Evolutionary conservation across 2,888 invertebrate species (phyloP).

Genomic region (Zaprionus bogoriensis): DNA sequence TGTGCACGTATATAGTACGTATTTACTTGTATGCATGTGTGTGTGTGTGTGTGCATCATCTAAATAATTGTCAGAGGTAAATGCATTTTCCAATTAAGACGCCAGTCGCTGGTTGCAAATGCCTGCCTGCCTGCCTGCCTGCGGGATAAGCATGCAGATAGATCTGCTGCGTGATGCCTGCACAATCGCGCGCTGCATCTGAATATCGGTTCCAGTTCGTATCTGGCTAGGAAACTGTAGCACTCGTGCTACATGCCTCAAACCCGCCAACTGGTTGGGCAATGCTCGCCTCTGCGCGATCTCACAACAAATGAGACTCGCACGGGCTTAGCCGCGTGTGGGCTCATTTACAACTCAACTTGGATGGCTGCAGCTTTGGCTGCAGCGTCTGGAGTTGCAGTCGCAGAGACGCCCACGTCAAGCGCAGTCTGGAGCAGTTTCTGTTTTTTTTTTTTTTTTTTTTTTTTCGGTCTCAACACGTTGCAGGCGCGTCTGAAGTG

Average conservation of each 20-base stretch:
- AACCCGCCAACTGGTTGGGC: slow-evolving; percentile 43
- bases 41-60: slow-evolving; percentile 36
- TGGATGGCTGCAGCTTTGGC: slow-evolving; percentile 32
- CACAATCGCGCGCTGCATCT: not conserved
- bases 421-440: not conserved
- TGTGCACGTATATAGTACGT: not conserved
- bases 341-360: slow-evolving; percentile 75
- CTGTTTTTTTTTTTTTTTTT: not conserved
- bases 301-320: too few relatives aligned
- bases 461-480: not conserved
- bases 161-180: slow-evolving; percentile 3
- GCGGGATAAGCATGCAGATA: slow-evolving; percentile 27
- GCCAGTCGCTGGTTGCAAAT: slow-evolving; percentile 43
- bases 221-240: not conserved
- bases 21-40: not conserved
- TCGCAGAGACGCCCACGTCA: slow-evolving; percentile 51
- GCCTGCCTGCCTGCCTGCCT: slow-evolving; percentile 44
- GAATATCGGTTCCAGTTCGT: not conserved
- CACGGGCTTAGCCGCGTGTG: slow-evolving; percentile 63
- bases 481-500: slow-evolving; percentile 56
- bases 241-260: too few relatives aligned
- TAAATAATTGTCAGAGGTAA: slow-evolving; percentile 65
- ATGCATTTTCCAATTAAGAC: slow-evolving; percentile 73
- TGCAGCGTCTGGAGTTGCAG: slow-evolving; percentile 11
- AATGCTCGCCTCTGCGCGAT: too few relatives aligned